These are phyloP conservation scores for Corella eumyota DNA, from an alignment of 23 tunicate genomes.

Conservation along the genomic window DNA sequence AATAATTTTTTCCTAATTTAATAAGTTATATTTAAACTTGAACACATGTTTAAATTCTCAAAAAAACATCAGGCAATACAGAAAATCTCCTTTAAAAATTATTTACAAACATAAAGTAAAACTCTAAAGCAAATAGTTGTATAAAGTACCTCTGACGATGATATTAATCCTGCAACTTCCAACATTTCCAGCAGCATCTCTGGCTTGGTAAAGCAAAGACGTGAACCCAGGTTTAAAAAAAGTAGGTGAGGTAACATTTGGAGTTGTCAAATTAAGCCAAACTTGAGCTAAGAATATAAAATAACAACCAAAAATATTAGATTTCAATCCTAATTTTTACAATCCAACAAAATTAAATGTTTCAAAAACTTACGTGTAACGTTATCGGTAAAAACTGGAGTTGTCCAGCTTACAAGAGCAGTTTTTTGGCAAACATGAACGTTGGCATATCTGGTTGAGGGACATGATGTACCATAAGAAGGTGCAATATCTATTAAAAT, in stretches of 20 bases:
- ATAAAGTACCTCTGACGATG: conserved; percentile 36
- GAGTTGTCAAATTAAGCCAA: neutral
- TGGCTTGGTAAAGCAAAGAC: conserved; percentile 21
- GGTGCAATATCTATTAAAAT: conserved; percentile 17
- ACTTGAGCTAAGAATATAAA: neutral
- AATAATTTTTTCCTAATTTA: no score
- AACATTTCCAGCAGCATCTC: conserved; percentile 33
- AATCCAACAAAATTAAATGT: neutral
- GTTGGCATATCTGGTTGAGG: neutral
- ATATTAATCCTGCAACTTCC: conserved; percentile 37
- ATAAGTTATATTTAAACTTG: no score
- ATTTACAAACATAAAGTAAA: no score
- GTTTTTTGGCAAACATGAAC: neutral
- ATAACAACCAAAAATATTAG: neutral
- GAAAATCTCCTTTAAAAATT: no score
- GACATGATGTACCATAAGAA: conserved; percentile 18
- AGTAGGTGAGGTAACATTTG: conserved; percentile 8
- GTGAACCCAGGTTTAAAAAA: conserved; percentile 9
- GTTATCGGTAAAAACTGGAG: conserved; percentile 26
- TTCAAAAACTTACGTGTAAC: conserved; percentile 9
- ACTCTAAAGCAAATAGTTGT: no score
- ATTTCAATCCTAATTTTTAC: neutral
- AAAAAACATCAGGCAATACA: no score
- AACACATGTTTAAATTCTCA: no score
- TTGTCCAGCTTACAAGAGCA: neutral